Base-by-base conservation (phyloP, 2,113 vertebrate genomes). In the Hiodon tergisus region DNA sequence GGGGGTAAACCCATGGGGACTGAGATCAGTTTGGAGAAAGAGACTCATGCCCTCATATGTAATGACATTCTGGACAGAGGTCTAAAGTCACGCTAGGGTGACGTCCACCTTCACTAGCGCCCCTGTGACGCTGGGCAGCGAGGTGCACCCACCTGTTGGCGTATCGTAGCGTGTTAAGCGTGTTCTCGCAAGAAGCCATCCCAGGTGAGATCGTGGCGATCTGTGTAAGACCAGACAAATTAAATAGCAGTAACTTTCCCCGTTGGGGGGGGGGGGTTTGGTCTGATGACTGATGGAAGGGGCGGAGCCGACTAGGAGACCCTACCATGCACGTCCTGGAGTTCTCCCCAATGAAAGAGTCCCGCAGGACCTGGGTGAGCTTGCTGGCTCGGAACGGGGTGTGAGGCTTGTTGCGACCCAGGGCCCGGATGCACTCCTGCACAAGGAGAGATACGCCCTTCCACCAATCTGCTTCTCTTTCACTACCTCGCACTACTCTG, bases 121-220 rank as follows among this genome's bases (percentile, higher is more conserved):
- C 58, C 31, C n/a, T 47, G 31, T 31, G 46, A 71, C 54, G 4
- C 9, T 58, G 69, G 8, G 9, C n/a, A 57, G 54, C 10, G 11
- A 14, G 9, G 17, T 68, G 80, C 66, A 81, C 86, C 84, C 89
- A 99, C 97, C 97, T 97, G 88, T 99, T 98, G 85, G 97, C 97
- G 0, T 99, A 99, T 95, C 97, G 93, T 87, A 99, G 73, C 0
- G 97, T 99, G 88, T 99, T 98, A 78, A 99, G 85, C 79, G 96
- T 99, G 86, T 99, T 99, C 93, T 99, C 97, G 91, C 97, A 99
- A 7, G 97, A 99, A 11, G 95, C 95, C 93, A 99, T 99, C 63
- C 97, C 97, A 4, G 97, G 96, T 84, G 97, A 98, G 88, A 99
- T 96, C 55, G 97, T 98, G 50, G 96, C 96, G 0, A 99, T 99